Evolutionary conservation across 2,113 vertebrate genomes (phyloP).

Genomic region (Callocephalon fimbriatum): DNA sequence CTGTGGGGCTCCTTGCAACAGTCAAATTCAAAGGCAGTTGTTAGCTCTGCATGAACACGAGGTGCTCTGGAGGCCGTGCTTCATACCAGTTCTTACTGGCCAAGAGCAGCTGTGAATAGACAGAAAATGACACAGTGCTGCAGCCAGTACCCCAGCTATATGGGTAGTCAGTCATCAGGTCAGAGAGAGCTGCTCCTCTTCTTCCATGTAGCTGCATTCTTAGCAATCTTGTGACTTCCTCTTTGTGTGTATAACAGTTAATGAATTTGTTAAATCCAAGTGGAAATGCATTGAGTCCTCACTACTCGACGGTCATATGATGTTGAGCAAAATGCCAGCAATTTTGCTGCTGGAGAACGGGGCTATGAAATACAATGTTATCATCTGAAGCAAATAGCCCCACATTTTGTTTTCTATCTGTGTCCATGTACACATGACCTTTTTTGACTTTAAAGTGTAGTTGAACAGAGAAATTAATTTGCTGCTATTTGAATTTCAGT

Average conservation of each 20-base stretch:
- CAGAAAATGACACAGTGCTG: not conserved
- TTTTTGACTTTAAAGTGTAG: slow-evolving; percentile 23
- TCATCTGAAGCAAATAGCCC: not conserved
- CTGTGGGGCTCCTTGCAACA: not conserved
- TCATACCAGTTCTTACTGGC: not conserved
- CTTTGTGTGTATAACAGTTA: slow-evolving; percentile 30
- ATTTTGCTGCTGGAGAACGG: slow-evolving; percentile 17
- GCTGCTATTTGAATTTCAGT: slow-evolving; percentile 1
- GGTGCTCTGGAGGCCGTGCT: not conserved
- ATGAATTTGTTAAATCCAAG: slow-evolving; percentile 36
- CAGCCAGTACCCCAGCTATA: not conserved
- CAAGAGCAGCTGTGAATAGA: slow-evolving; percentile 22
- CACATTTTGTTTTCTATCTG: not conserved
- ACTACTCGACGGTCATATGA: slow-evolving; percentile 44
- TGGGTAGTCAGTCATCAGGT: not conserved
- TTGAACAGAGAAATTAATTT: slow-evolving; percentile 17
- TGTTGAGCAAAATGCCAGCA: not conserved
- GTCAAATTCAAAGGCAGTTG: slow-evolving; percentile 37
- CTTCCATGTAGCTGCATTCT: not conserved
- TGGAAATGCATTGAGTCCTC: not conserved
- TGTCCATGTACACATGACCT: not conserved
- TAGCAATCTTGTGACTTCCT: slow-evolving; percentile 33
- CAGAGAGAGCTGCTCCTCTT: slow-evolving; percentile 15
- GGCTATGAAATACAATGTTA: slow-evolving; percentile 15
- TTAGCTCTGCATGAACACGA: slow-evolving; percentile 16